Conservation (phyloP, 1,140 invertebrate species). For the Apis mellifera region DNA sequence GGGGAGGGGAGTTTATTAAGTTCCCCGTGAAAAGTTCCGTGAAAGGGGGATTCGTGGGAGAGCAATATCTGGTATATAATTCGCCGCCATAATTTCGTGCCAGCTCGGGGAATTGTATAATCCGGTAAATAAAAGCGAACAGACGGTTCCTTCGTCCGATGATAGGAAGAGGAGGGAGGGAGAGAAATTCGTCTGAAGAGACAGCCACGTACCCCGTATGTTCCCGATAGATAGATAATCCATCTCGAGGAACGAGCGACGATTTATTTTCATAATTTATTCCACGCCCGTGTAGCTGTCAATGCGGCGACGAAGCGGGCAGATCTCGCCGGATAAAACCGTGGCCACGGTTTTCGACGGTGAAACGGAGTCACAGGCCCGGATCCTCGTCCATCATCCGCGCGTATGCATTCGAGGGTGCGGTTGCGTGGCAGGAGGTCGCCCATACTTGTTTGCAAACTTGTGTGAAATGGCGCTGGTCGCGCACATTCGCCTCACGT, state of each 20-base stretch:
- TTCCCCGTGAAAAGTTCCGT: constrained; percentile 21
- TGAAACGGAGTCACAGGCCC: too few relatives aligned
- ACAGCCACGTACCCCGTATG: not conserved
- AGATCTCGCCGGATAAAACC: constrained; percentile 43
- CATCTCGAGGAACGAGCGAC: constrained; percentile 27
- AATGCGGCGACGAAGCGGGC: constrained; percentile 12
- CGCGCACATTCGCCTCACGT: constrained; percentile 12
- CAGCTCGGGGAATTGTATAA: not conserved
- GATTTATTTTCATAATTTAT: constrained; percentile 58
- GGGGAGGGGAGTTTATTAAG: constrained; percentile 32
- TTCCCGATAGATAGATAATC: constrained; percentile 8
- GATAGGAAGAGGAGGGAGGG: too few relatives aligned
- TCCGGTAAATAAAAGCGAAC: not conserved
- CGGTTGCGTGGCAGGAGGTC: not conserved
- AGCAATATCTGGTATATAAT: constrained; percentile 19
- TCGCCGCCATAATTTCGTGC: constrained; percentile 18
- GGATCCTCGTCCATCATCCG: constrained; percentile 47
- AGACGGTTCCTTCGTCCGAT: too few relatives aligned
- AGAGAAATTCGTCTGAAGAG: too few relatives aligned
- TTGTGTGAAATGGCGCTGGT: constrained; percentile 34
- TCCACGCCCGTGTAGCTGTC: constrained; percentile 44
- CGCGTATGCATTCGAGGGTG: not conserved
- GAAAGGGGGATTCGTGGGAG: not conserved
- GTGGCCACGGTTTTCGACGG: not conserved
- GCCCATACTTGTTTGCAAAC: constrained; percentile 65